Conservation (phyloP, 2,888 invertebrate species). For the Brassicogethes aeneus region DNA sequence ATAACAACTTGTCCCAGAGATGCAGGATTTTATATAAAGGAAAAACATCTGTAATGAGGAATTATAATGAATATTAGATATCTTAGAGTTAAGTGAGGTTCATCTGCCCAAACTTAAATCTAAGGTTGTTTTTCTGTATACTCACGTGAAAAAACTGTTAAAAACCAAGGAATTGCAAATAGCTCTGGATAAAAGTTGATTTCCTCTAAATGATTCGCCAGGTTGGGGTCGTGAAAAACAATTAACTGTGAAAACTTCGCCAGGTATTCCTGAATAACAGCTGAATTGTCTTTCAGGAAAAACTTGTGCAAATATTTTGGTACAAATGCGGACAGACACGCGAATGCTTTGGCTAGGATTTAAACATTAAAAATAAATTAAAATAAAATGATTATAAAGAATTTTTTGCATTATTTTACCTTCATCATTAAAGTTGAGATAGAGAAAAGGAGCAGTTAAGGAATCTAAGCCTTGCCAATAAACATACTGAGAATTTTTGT, state of each 20-base stretch:
- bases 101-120: too few relatives aligned
- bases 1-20: constrained; percentile 91
- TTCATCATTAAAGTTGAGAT: constrained; percentile 94
- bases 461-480: constrained; percentile 99
- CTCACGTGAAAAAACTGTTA: constrained; percentile 98
- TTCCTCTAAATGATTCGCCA: constrained; percentile 83
- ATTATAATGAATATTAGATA: constrained; percentile 6
- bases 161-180: constrained; percentile 98
- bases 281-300: constrained; percentile 94
- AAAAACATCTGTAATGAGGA: constrained; percentile 87
- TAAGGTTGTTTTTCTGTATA: constrained; percentile 25
- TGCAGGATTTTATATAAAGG: constrained; percentile 96
- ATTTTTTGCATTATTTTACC: constrained; percentile 45
- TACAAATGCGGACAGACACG: constrained; percentile 91
- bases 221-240: constrained; percentile 87
- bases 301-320: constrained; percentile 95
- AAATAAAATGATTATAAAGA: neutral
- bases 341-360: constrained; percentile 87
- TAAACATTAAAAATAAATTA: neutral
- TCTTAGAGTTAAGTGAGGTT: neutral
- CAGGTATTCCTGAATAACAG: constrained; percentile 94
- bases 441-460: constrained; percentile 92
- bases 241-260: constrained; percentile 95
- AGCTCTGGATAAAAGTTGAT: constrained; percentile 95
- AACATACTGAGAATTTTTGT: constrained; percentile 89